Evolutionary conservation across 2,888 invertebrate species (phyloP), one percentile per base, ranked within the genome.

Genomic region (Papilio protenor): DNA sequence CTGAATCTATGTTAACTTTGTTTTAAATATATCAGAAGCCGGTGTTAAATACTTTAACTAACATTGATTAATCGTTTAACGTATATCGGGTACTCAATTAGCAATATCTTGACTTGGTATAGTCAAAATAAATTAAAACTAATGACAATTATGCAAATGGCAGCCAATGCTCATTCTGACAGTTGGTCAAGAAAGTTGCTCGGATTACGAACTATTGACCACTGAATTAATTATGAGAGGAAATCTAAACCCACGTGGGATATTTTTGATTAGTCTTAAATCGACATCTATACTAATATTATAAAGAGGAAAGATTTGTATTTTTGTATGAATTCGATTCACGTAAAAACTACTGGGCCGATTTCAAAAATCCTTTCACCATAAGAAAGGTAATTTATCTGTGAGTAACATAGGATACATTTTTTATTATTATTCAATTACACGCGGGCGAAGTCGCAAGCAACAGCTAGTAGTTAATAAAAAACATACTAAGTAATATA

Each of bases 141-240:
- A 75, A 75, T 75, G 78, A 72, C 78, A 75, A 75, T 72, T 78
- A 78, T 75, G 78, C 75, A 75, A 78, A 78, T 78, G 66, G 52
- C 18, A 72, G n/a, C 45, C 78, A 75, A 57, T 66, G 71, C 57
- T 55, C 27, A 72, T 64, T 72, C 45, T 64, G 78, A 75, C 75
- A 78, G 72, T 72, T 75, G 72, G 75, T 64, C 66, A 72, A 64
- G 75, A 78, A 78, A 75, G 71, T 47, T 21, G 40, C 75, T 78
- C 33, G 47, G 55, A 78, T 78, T 78, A 78, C 78, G 49, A 75
- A 75, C 74, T 73, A 66, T 72, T 64, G 71, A 78, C 78, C 75
- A 66, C 78, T 71, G 78, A 78, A 78, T 78, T 55, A 78, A 78
- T 78, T 78, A 75, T 27, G 40, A 16, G 72, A 75, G 75, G 64